A percentile compares a stretch with the other conserved stretches of the same genome.
Evolutionary conservation across 1,140 invertebrate genomes (phyloP).

Genomic region (Pomacea maculata): DNA sequence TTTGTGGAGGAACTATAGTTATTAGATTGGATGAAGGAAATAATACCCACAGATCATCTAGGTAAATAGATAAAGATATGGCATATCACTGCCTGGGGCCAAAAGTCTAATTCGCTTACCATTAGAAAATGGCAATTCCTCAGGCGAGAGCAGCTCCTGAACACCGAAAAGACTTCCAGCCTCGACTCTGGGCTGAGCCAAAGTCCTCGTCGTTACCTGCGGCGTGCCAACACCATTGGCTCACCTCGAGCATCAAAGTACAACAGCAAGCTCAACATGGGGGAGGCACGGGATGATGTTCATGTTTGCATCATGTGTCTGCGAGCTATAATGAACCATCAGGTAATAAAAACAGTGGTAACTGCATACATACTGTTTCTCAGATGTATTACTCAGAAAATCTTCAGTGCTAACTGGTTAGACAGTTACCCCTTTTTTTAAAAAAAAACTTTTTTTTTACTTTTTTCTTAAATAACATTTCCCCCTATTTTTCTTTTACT

Average conservation of each 20-base stretch:
- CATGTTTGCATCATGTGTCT: slow-evolving; percentile 99
- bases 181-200: slow-evolving; percentile 52
- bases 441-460: background rate
- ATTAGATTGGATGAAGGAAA: too few relatives aligned
- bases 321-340: slow-evolving; percentile 99
- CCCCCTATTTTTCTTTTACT: too few relatives aligned
- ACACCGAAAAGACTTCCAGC: slow-evolving; percentile 58
- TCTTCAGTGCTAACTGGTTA: background rate
- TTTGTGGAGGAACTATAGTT: too few relatives aligned
- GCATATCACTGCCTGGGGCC: too few relatives aligned
- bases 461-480: background rate
- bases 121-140: background rate
- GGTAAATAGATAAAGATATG: too few relatives aligned
- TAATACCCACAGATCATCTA: too few relatives aligned
- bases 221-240: slow-evolving; percentile 57
- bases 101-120: background rate
- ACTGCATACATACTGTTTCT: background rate
- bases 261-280: slow-evolving; percentile 83
- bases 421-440: background rate
- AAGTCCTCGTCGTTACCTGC: slow-evolving; percentile 49
- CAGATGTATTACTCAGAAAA: background rate
- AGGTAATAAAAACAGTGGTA: slow-evolving; percentile 71
- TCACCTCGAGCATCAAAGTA: slow-evolving; percentile 50
- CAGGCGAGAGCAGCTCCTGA: slow-evolving; percentile 58
- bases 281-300: slow-evolving; percentile 97